phyloP scores from a whole-genome alignment of 2,113 vertebrate genomes.

The Hemibagrus wyckioides region DNA sequence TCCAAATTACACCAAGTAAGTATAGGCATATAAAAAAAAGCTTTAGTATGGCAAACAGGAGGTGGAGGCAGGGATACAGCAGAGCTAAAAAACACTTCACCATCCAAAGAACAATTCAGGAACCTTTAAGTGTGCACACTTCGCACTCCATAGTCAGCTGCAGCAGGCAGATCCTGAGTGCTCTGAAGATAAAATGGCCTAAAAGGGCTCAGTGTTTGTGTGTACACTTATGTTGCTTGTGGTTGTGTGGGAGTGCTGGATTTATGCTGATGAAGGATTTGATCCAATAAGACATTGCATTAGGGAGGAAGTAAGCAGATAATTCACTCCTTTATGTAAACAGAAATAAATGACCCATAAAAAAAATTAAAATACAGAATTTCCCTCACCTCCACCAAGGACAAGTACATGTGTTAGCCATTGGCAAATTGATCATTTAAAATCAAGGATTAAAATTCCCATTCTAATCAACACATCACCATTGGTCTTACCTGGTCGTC shows the following conservation, averaged over 20 bases:
- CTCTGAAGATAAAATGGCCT: not conserved
- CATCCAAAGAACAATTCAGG: not conserved
- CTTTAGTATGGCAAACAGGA: too few species aligned
- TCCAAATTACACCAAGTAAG: too few species aligned
- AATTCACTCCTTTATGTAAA: not conserved
- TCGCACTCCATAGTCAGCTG: not conserved
- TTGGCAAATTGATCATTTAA: not conserved
- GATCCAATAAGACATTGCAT: conserved; percentile 53
- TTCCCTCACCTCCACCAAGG: too few species aligned
- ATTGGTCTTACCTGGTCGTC: conserved; percentile 65
- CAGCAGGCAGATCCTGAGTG: not conserved
- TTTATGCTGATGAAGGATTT: conserved; percentile 1
- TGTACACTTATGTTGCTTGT: not conserved
- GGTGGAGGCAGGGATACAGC: too few species aligned
- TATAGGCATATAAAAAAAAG: too few species aligned
- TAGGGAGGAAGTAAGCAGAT: conserved; percentile 33
- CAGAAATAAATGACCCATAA: conserved; percentile 11
- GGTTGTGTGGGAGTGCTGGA: not conserved
- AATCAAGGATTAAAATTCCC: not conserved
- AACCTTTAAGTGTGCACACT: not conserved
- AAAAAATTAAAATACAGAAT: too few species aligned
- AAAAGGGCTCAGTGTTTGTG: not conserved
- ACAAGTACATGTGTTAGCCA: not conserved
- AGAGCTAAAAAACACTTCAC: not conserved
- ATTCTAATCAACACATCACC: not conserved